Base-by-base conservation (phyloP, 2,113 vertebrate genomes). In the Prunella himalayana region DNA sequence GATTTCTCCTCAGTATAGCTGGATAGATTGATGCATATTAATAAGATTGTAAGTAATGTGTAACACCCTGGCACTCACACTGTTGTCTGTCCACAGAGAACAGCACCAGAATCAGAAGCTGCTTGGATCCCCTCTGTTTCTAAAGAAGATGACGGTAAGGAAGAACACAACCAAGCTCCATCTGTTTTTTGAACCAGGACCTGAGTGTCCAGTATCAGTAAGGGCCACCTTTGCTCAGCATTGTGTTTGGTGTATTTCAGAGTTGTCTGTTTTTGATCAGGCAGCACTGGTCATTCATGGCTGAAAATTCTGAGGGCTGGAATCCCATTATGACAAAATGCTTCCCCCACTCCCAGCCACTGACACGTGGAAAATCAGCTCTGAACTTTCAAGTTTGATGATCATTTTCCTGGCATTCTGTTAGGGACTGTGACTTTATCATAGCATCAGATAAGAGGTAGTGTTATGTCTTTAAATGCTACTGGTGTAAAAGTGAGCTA, bases 171-270 rank as follows among this genome's bases (percentile, higher is more conserved):
- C 20, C 98, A 99, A 88, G 97, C 98, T 31, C 99, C 99, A 1
- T 98, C 99, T 2, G 98, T 98, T 95, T 99, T 99, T 99, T 3
- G 99, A 98, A 11, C 98, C 99, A 21, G 98, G 99, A 80, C 98
- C 99, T 17, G 99, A 99, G 86, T 98, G 98, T 97, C 98, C 99
- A 69, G 99, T 99, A 98, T 99, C 99, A 93, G 99, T 99, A 97
- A 98, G 99, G 80, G n/a, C 12, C 51, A 23, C 44, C 49, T 88
- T 42, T 75, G 45, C 16, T 66, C 59, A 45, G 63, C 41, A 9
- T 51, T 75, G 18, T 25, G 4, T 59, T 49, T 44, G 33, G 19
- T 78, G 42, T 31, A 61, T n/a, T 30, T 65, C 31, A 30, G 65
- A 76, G n/a, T 68, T 49, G 28, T 9, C 5, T 31, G 9, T 45